Evolutionary conservation across 2,888 invertebrate species (phyloP), one percentile per base, ranked within the genome.

Genomic region (Synanthedon andrenaeformis): DNA sequence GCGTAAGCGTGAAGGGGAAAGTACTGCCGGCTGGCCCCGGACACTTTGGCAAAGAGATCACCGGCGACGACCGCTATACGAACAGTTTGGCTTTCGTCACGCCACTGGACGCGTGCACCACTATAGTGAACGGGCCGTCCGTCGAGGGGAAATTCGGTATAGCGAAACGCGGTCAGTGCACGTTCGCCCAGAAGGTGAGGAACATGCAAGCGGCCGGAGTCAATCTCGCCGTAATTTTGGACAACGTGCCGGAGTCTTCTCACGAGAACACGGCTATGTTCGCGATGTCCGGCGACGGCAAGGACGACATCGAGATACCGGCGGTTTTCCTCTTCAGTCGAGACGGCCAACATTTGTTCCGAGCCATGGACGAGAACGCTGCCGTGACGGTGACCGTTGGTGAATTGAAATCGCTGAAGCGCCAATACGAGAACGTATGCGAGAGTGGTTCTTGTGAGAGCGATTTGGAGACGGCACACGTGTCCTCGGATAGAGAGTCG

Each of bases 271-370:
- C 94, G 2, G 93, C 95, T 0, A 90, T 97, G 84, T 99, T 99
- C 83, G 96, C 97, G 4, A 98, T 99, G 98, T 96, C 97, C 0
- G 97, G 97, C 1, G 98, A 98, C 79, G 96, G 96, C 0, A 90
- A 86, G 2, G 93, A 94, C 61, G 95, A 97, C 73, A 93, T 98
- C 6, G 90, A 84, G 59, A 96, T 98, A 69, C 96, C 97, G 0
- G 91, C 96, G n/a, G 94, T 97, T 8, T 98, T 98, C 75, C 89
- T 98, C 53, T 98, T 95, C 75, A 89, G 91, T 5, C 87, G 90
- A 56, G 96, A 97, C 76, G 95, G 93, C 1, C 77, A 86, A 12
- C 89, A 91, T 60, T 79, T 97, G n/a, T 75, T 90, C 0, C 82
- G 90, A 13, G 89, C 91, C 0, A 72, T 93, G 57, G 69, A 82